A percentile compares a stretch with the other conserved stretches of the same genome.
Conservation (phyloP, 2,797 vertebrate genomes). For the Poecilia gillii region DNA sequence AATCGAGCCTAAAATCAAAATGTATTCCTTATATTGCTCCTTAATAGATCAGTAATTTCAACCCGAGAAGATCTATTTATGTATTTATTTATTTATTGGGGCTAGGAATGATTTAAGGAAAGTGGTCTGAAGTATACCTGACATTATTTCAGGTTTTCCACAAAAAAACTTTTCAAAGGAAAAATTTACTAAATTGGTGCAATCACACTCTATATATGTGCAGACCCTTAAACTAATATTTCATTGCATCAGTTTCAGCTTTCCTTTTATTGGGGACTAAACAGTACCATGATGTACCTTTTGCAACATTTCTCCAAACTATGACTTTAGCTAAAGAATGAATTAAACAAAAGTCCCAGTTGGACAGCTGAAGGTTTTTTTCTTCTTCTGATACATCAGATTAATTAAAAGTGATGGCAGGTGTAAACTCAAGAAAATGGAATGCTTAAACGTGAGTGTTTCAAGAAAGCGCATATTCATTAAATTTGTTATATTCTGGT, state of each 20-base stretch:
- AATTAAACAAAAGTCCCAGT: no score
- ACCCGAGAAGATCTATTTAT: background rate
- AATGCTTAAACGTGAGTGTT: no score
- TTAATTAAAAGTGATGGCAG: no score
- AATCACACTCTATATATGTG: background rate
- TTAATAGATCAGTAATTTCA: background rate
- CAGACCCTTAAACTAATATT: background rate
- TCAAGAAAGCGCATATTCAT: no score
- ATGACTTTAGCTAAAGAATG: no score
- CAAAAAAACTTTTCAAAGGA: background rate
- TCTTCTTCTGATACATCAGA: no score
- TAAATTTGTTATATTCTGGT: background rate
- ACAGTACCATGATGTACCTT: no score
- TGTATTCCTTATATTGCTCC: background rate
- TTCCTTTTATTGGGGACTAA: background rate
- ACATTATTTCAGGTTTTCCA: background rate
- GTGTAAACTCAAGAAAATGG: no score
- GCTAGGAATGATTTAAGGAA: background rate
- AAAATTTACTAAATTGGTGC: background rate
- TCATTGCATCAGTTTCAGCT: background rate
- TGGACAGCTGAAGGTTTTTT: no score
- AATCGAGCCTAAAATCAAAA: background rate
- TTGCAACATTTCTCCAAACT: no score
- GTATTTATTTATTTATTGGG: background rate
- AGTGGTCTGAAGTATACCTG: background rate